phyloP scores from a whole-genome alignment of 2,113 vertebrate species.

The Sterna hirundo region DNA sequence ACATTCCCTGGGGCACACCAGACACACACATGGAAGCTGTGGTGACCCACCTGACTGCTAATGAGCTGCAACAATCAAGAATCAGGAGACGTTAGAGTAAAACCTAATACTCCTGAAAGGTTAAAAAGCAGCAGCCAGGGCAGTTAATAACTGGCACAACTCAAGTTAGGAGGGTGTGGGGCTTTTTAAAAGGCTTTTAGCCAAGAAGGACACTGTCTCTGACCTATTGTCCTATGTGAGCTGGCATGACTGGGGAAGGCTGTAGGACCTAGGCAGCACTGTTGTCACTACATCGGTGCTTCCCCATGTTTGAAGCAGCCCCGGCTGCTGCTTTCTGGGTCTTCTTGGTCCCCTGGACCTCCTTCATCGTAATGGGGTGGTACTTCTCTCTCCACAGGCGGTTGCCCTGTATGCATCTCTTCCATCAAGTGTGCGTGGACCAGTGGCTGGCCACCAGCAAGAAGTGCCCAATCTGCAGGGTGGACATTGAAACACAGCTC shows the following conservation, averaged over 20 bases:
- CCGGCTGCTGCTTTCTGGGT: accelerated
- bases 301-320: neutral
- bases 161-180: neutral
- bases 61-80: neutral
- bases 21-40: accelerated
- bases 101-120: neutral
- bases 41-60: neutral
- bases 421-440: conserved; percentile 97
- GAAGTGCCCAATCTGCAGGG: conserved; percentile 99
- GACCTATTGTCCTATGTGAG: neutral
- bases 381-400: conserved; percentile 76
- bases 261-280: neutral
- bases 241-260: accelerated
- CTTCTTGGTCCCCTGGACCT: neutral
- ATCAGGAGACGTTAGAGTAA: neutral
- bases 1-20: neutral
- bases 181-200: neutral
- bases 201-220: neutral
- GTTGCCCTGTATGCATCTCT: conserved; percentile 98
- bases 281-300: neutral
- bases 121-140: neutral
- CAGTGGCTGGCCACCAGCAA: conserved; percentile 98
- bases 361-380: neutral
- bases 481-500: conserved; percentile 99
- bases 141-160: neutral